These are phyloP conservation scores for Alligator sinensis DNA, from an alignment of 2,113 vertebrate species.

Conservation along the genomic window DNA sequence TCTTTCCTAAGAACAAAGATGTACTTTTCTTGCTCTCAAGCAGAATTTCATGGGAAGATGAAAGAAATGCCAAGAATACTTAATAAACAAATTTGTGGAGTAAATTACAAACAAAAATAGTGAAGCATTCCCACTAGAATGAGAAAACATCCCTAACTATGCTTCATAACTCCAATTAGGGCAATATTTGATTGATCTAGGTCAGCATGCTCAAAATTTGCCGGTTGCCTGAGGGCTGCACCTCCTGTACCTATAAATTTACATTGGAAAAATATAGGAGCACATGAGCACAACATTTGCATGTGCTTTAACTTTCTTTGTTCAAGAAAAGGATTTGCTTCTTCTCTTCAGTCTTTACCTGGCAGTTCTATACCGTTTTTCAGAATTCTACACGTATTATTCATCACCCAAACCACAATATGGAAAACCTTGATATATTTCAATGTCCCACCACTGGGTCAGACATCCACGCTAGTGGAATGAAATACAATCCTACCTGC, in stretches of 20 bases:
- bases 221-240: background rate
- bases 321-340: background rate
- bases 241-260: background rate
- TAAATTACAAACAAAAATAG: conserved; percentile 67
- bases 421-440: background rate
- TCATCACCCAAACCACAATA: background rate
- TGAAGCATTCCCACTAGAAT: conserved; percentile 63
- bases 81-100: conserved; percentile 65
- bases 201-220: conserved; percentile 37
- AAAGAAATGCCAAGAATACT: conserved; percentile 69
- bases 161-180: conserved; percentile 60
- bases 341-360: background rate
- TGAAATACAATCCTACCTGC: too few relatives aligned
- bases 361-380: background rate
- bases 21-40: conserved; percentile 33
- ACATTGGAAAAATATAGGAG: background rate
- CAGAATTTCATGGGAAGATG: conserved; percentile 62
- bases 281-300: rapidly evolving
- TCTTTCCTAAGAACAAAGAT: conserved; percentile 71
- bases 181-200: conserved; percentile 63
- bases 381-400: background rate
- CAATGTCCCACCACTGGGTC: rapidly evolving
- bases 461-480: background rate
- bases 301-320: background rate
- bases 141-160: conserved; percentile 51